Conservation (phyloP, 2,113 vertebrate genomes). For the Rhea americana region DNA sequence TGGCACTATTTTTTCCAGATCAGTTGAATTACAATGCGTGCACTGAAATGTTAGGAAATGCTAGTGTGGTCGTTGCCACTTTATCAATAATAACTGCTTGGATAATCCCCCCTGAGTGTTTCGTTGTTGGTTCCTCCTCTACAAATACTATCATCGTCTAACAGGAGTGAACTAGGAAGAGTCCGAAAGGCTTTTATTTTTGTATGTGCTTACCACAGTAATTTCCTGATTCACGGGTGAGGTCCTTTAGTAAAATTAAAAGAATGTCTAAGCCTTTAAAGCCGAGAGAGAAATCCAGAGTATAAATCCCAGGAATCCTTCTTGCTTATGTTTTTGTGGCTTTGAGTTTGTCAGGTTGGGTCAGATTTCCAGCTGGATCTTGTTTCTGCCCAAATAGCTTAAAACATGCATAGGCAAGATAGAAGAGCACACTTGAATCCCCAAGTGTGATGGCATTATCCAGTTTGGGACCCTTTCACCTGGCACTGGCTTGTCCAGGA, state of each 20-base stretch:
- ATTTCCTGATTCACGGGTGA: background rate
- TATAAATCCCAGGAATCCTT: background rate
- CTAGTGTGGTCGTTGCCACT: background rate
- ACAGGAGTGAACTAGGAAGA: background rate
- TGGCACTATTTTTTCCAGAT: background rate
- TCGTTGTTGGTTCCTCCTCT: background rate
- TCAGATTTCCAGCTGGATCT: background rate
- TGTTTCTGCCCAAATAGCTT: background rate
- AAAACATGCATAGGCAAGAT: background rate
- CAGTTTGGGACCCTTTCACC: background rate
- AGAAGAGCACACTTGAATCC: background rate
- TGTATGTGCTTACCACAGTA: background rate
- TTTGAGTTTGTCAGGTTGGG: background rate
- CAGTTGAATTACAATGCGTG: background rate
- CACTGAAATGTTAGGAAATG: background rate
- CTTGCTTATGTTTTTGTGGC: background rate
- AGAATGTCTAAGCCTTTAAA: background rate
- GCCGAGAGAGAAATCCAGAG: background rate
- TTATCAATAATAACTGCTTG: background rate
- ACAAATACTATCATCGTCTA: background rate
- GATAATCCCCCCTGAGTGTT: background rate
- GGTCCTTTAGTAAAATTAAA: background rate
- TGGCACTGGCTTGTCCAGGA: background rate
- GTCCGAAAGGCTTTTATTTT: background rate
- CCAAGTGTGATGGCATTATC: background rate